phyloP scores from a whole-genome alignment of 1,140 invertebrate genomes.

The Lucilia cuprina region DNA sequence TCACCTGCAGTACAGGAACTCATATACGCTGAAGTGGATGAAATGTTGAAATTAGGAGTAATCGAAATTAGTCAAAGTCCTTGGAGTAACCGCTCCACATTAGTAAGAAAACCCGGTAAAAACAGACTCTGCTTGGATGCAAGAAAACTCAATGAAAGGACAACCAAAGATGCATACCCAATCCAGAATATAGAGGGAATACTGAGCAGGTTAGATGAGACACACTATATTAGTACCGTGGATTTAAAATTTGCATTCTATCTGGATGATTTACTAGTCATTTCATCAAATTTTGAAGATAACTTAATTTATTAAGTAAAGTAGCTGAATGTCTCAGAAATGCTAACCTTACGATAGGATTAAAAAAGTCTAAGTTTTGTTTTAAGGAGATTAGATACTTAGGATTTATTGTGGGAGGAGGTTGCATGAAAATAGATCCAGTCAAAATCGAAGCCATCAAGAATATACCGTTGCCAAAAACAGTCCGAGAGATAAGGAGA shows the following conservation, averaged over 20 bases:
- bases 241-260: conserved; percentile 60
- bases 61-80: conserved; percentile 41
- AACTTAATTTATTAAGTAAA: conserved; percentile 58
- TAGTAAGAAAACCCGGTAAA: conserved; percentile 36
- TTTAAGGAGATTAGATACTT: too few species aligned
- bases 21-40: neutral
- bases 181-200: conserved; percentile 42
- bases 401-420: too few species aligned
- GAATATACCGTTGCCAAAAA: neutral
- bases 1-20: conserved; percentile 17
- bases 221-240: conserved; percentile 45
- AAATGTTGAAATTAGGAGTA: conserved; percentile 38
- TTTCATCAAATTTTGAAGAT: conserved; percentile 55
- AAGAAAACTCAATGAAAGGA: conserved; percentile 37
- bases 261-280: conserved; percentile 66
- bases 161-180: conserved; percentile 41
- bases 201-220: conserved; percentile 40
- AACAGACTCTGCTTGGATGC: conserved; percentile 42
- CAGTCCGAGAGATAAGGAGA: neutral
- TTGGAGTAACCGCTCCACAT: conserved; percentile 39
- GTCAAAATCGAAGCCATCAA: too few species aligned
- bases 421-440: too few species aligned
- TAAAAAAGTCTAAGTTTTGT: too few species aligned
- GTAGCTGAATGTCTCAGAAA: neutral
- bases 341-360: too few species aligned